Evolutionary conservation across 2,113 vertebrate genomes (phyloP).

Genomic region (Otis tarda): DNA sequence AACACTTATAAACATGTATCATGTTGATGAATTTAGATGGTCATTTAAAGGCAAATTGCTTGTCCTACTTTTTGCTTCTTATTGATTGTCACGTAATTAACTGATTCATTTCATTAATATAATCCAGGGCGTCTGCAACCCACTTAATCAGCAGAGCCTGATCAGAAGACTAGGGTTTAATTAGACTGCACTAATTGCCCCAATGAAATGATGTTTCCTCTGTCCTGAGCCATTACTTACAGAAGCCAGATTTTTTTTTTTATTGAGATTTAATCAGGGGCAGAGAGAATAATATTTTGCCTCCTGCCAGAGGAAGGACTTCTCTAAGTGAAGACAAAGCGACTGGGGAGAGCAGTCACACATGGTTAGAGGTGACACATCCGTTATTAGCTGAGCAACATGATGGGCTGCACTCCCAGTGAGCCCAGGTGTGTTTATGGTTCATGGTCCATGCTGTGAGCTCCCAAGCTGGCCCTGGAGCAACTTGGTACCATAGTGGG

Average conservation of each 20-base stretch:
- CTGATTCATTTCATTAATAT: constrained; percentile 43
- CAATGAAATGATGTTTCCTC: constrained; percentile 47
- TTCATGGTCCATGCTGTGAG: not conserved
- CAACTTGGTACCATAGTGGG: not conserved
- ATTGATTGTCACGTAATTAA: constrained; percentile 69
- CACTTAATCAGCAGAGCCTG: constrained; percentile 55
- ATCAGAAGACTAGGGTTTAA: constrained; percentile 52
- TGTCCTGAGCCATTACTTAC: constrained; percentile 13
- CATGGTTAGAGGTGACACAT: not conserved
- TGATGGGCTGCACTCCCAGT: not conserved
- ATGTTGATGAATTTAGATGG: constrained; percentile 61
- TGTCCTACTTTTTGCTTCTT: constrained; percentile 58
- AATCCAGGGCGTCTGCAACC: constrained; percentile 43
- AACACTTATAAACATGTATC: constrained; percentile 28
- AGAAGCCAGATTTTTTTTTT: not conserved
- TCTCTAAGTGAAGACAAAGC: not conserved
- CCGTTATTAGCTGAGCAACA: not conserved
- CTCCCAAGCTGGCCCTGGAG: not conserved
- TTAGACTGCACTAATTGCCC: constrained; percentile 56
- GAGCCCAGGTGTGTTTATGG: not conserved
- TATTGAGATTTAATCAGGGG: constrained; percentile 4
- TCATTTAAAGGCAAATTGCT: constrained; percentile 62
- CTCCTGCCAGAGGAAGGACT: not conserved
- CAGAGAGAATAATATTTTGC: constrained; percentile 26
- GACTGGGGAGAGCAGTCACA: not conserved